Evolutionary conservation across 2,797 vertebrate species (phyloP).

Genomic region (Centroberyx gerrardi): DNA sequence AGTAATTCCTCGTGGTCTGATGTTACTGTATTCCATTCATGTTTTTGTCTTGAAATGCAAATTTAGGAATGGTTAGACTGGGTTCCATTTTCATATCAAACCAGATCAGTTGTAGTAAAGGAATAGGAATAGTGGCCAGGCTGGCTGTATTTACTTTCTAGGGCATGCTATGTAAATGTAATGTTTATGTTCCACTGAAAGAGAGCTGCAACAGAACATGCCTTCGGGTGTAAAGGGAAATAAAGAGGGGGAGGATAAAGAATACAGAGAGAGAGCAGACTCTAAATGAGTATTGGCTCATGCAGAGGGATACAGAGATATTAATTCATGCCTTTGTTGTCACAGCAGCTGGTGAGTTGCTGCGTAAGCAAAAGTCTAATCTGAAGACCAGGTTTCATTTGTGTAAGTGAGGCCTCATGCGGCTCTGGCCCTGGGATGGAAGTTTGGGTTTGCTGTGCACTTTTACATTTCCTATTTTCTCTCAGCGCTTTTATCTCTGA

Average conservation of each 20-base stretch:
- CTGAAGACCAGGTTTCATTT: slow-evolving; percentile 86
- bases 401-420: slow-evolving; percentile 83
- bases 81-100: background rate
- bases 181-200: slow-evolving; percentile 49
- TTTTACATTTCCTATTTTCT: slow-evolving; percentile 24
- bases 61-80: background rate
- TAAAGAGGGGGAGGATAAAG: slow-evolving; percentile 6
- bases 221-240: slow-evolving; percentile 56
- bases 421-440: slow-evolving; percentile 32
- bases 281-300: slow-evolving; percentile 42
- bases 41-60: background rate
- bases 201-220: slow-evolving; percentile 49
- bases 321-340: slow-evolving; percentile 71
- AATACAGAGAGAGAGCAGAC: slow-evolving; percentile 30
- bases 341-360: slow-evolving; percentile 85
- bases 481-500: slow-evolving; percentile 24
- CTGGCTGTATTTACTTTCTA: slow-evolving; percentile 26
- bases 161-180: slow-evolving; percentile 28
- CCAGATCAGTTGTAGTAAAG: background rate
- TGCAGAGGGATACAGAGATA: slow-evolving; percentile 50
- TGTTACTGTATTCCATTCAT: background rate
- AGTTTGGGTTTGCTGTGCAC: slow-evolving; percentile 72
- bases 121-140: slow-evolving; percentile 3
- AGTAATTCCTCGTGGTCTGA: slow-evolving; percentile 2
- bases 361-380: slow-evolving; percentile 82